Percentiles rank a stretch among this genome's conserved stretches.
phyloP scores from a whole-genome alignment of 2,888 invertebrate species.

The Coremacera marginata region DNA sequence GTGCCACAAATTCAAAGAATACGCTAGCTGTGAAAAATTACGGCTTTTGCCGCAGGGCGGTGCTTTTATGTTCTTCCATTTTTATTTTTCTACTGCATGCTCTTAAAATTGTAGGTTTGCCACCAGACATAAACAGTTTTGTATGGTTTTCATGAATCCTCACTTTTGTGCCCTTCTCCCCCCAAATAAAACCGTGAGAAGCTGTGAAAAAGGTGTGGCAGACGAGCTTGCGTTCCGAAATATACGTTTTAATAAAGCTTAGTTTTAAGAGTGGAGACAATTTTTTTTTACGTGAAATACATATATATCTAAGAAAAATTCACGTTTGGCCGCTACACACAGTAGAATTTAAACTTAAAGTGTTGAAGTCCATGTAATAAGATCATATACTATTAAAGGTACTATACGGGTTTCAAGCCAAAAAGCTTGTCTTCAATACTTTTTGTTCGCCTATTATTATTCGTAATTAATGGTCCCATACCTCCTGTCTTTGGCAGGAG shows the following conservation, averaged over 20 bases:
- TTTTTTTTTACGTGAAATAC: too few species aligned
- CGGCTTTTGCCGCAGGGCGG: neutral
- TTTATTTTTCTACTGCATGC: neutral
- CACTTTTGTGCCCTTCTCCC: neutral
- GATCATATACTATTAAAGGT: too few species aligned
- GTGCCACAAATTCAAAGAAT: neutral
- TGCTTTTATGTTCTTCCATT: neutral
- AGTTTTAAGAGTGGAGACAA: too few species aligned
- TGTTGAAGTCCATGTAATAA: too few species aligned
- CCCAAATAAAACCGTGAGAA: neutral
- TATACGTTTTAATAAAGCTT: neutral
- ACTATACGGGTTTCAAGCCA: too few species aligned
- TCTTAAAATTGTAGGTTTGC: neutral
- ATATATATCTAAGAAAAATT: too few species aligned
- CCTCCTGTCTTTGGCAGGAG: too few species aligned
- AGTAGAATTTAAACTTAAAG: too few species aligned
- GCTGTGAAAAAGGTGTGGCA: neutral
- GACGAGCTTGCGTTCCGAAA: neutral
- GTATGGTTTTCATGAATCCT: neutral
- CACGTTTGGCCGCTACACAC: too few species aligned
- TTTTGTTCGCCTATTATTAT: too few species aligned
- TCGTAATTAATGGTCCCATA: too few species aligned
- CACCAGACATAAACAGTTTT: neutral
- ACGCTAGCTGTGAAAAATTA: constrained; percentile 11
- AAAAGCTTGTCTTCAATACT: too few species aligned